Conservation (phyloP, 2,888 invertebrate species). For the Ectobius pallidus region DNA sequence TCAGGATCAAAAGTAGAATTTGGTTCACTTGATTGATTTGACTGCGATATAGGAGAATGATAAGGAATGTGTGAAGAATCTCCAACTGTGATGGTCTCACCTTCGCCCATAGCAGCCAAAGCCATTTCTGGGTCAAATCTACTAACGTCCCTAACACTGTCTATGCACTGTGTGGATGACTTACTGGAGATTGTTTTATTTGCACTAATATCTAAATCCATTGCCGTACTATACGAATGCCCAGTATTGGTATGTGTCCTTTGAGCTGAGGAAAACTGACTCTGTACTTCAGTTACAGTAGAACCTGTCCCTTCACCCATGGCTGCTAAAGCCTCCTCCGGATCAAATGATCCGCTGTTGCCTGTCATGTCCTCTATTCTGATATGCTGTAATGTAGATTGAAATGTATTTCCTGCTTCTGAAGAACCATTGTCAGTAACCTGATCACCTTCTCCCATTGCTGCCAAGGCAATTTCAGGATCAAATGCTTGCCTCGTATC, state of each 20-base stretch:
- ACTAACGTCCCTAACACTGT: conserved; percentile 1
- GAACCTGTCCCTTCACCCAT: conserved; percentile 36
- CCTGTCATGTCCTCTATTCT: conserved; percentile 12
- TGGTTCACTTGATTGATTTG: background rate
- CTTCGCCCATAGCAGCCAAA: conserved; percentile 36
- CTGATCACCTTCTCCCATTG: conserved; percentile 36
- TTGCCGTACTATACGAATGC: background rate
- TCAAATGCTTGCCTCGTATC: conserved; percentile 22
- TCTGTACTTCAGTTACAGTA: background rate
- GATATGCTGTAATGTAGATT: background rate
- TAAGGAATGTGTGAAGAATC: conserved; percentile 19
- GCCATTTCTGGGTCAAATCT: conserved; percentile 35
- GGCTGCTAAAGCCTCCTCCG: conserved; percentile 37
- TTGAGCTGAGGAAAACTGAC: background rate
- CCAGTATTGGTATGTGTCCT: background rate
- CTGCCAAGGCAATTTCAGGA: conserved; percentile 35
- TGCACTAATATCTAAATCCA: background rate
- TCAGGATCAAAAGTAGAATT: conserved; percentile 34
- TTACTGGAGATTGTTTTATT: background rate
- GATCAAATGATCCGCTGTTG: conserved; percentile 29
- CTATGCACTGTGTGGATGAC: background rate
- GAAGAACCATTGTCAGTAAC: background rate
- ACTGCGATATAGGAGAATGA: background rate
- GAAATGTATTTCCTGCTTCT: background rate
- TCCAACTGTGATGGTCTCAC: conserved; percentile 4